Conservation (phyloP, 2,113 vertebrate species). For the Toxostoma redivivum region DNA sequence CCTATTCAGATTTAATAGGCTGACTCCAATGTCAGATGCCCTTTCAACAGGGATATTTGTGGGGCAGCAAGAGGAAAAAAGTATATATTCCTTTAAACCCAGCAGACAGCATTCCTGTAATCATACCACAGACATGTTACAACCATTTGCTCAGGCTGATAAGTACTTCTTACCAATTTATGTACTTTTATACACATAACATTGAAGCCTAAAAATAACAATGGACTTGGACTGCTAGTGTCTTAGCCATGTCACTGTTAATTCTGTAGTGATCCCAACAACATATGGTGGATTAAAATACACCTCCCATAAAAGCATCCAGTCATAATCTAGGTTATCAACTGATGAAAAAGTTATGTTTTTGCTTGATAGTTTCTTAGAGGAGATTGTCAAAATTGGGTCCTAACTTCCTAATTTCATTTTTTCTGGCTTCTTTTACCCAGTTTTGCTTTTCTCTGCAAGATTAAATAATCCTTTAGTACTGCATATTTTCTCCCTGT, state of each 20-base stretch:
- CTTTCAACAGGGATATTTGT: not conserved
- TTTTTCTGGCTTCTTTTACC: not conserved
- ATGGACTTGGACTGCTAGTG: not conserved
- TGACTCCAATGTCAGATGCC: not conserved
- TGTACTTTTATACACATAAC: not conserved
- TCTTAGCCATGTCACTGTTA: not conserved
- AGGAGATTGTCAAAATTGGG: not conserved
- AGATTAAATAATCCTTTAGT: conserved; percentile 25
- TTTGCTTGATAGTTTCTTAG: not conserved
- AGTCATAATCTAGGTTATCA: not conserved
- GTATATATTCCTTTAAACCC: not conserved
- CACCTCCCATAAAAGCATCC: not conserved
- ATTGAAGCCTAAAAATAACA: not conserved
- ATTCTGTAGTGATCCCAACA: not conserved
- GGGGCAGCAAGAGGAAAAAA: not conserved
- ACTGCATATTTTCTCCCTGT: not conserved
- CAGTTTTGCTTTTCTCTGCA: not conserved
- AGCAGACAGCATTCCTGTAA: not conserved
- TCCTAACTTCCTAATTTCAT: not conserved
- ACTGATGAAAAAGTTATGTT: not conserved
- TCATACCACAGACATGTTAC: not conserved
- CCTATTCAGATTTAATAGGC: not conserved
- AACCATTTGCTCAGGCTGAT: not conserved
- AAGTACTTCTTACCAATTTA: not conserved
- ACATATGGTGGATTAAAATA: not conserved